Evolutionary conservation across 1,140 invertebrate species (phyloP).

Genomic region (Ladona fulva): DNA sequence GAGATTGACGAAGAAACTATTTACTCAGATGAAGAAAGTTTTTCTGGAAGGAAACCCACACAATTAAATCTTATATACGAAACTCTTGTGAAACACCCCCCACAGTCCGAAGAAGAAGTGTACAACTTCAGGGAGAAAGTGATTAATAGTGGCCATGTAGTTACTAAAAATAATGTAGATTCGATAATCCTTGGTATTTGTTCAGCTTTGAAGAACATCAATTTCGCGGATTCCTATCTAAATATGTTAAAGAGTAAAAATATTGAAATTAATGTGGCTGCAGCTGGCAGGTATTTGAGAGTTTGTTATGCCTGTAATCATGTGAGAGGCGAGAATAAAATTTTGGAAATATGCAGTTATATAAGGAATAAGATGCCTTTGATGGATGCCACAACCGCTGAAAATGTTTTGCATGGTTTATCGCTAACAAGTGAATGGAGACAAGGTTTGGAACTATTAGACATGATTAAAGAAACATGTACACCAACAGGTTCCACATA

Average conservation of each 20-base stretch:
- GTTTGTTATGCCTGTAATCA: slow-evolving; percentile 28
- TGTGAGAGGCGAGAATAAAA: slow-evolving; percentile 41
- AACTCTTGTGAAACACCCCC: background rate
- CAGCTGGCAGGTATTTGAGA: slow-evolving; percentile 17
- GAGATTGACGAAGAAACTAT: too few relatives aligned
- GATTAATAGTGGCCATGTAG: background rate
- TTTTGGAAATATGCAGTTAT: slow-evolving; percentile 42
- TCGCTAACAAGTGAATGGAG: slow-evolving; percentile 52
- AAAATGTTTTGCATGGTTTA: slow-evolving; percentile 47
- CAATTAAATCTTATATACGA: background rate
- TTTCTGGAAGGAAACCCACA: background rate
- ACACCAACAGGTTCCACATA: slow-evolving; percentile 33
- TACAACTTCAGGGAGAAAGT: background rate
- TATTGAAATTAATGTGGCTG: slow-evolving; percentile 37
- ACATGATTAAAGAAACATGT: slow-evolving; percentile 42
- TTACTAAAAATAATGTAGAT: slow-evolving; percentile 45
- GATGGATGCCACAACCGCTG: slow-evolving; percentile 46
- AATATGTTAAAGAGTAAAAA: slow-evolving; percentile 41
- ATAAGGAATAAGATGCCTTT: slow-evolving; percentile 45
- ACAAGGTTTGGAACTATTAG: slow-evolving; percentile 46
- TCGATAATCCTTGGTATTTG: slow-evolving; percentile 44
- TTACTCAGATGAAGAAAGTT: background rate
- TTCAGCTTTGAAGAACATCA: slow-evolving; percentile 32
- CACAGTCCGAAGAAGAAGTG: background rate
- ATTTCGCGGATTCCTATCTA: slow-evolving; percentile 45